Evolutionary conservation across 2,797 vertebrate genomes (phyloP).

Genomic region (Microctenopoma steveboyesi): DNA sequence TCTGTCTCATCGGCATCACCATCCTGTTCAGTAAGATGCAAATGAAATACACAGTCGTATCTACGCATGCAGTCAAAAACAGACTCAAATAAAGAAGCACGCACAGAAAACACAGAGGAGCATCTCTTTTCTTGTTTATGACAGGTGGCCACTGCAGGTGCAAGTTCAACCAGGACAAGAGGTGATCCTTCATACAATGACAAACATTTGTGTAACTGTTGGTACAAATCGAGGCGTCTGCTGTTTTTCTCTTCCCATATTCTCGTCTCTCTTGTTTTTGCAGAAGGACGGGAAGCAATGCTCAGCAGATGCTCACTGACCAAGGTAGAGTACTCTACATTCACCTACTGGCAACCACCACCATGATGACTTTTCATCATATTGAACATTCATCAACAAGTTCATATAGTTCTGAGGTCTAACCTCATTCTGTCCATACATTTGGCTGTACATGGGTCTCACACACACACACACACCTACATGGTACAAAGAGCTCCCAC

Average conservation of each 20-base stretch:
- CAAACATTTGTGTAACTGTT: background rate
- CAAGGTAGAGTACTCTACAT: constrained; percentile 70
- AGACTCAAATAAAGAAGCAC: background rate
- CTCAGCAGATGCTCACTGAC: constrained; percentile 83
- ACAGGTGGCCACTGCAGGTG: constrained; percentile 87
- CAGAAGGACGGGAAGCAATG: constrained; percentile 81
- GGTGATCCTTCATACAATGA: constrained; percentile 60
- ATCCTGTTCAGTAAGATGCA: constrained; percentile 85
- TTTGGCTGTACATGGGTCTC: constrained; percentile 27
- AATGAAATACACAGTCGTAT: constrained; percentile 1
- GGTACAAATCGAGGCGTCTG: background rate
- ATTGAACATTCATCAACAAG: constrained; percentile 22
- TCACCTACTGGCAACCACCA: background rate
- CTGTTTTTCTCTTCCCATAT: constrained; percentile 4
- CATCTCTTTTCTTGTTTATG: constrained; percentile 14
- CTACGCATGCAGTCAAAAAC: background rate
- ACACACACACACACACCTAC: constrained; percentile 15
- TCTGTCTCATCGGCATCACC: constrained; percentile 88
- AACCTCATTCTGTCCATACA: constrained; percentile 67
- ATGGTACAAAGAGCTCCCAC: constrained; percentile 36
- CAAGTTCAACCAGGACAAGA: constrained; percentile 87
- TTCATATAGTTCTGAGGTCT: constrained; percentile 14
- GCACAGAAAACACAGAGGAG: background rate
- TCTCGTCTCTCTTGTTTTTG: constrained; percentile 24
- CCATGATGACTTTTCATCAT: too few species aligned